Evolutionary conservation across 2,113 vertebrate genomes (phyloP), one percentile per base, ranked within the genome.

Genomic region (Charina bottae): DNA sequence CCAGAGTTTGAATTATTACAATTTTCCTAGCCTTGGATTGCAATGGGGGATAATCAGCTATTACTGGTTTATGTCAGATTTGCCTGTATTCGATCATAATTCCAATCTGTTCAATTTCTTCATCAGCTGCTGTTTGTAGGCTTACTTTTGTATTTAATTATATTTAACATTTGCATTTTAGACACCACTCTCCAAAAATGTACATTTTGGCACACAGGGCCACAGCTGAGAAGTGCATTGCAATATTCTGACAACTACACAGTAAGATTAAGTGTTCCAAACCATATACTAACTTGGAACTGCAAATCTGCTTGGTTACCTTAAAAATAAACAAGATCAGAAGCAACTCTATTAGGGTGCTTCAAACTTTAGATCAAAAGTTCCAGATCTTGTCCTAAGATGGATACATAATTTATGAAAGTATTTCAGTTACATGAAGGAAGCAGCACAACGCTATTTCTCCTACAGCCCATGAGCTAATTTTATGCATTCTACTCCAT

Each of bases 1-100:
- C 93, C 94, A 83, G 49, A 92, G 87, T 37, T 55, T 92, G 92
- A 92, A 95, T 46, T 28, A 17, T n/a, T 88, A 54, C 37, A 88
- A 28, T n/a, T 78, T 88, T 78, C 21, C 54, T 59, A 26, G 19
- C 58, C 17, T 78, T 59, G 49, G 64, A 33, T 90, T 85, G 0
- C n/a, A 42, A 21, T 12, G 5, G 37, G 49, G 64, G 54, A 59
- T 26, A 53, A 28, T 33, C 23, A 64, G 6, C 49, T 55, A 19
- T n/a, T 55, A 23, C 19, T 33, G 89, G 12, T 59, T 37, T 84
- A 26, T 46, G 64, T 54, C n/a, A 53, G 24, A 83, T 33, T 33
- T 68, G 60, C 88, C 28, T 89, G 88, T 68, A 68, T 17, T 33
- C 28, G 21, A 21, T 64, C 87, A 64, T 68, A 53, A 54, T 87